Evolutionary conservation across 2,113 vertebrate species (phyloP), one percentile per base, ranked within the genome.

Genomic region (Alexandromys fortis): DNA sequence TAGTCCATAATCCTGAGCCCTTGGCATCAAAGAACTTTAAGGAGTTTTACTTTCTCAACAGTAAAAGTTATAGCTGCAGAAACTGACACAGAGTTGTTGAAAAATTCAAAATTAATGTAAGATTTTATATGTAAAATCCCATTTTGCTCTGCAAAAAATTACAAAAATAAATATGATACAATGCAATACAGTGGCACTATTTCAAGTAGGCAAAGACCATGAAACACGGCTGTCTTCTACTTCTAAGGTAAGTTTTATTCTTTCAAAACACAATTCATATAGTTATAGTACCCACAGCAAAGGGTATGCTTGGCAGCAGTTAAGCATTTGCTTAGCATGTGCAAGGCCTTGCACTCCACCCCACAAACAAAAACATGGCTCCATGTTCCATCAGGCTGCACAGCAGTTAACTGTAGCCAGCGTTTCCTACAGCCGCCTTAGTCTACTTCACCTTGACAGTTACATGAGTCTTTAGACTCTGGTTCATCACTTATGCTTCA

Each of bases 151-250:
- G 7, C 35, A 75, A 82, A 82, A 89, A 73, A 61, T 26, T 58
- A 73, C 26, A 63, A 1, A 55, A n/a, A 70, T n/a, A 79, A 87
- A 73, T 75, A 73, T 21, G 68, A 58, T 83, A 42, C 38, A 35
- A 79, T 24, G 35, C 42, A 47, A 49, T 38, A 35, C 35, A 96
- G 45, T 10, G 63, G 77, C 42, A 86, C 16, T 68, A 75, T 33
- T 49, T 81, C 65, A 67, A 49, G 35, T 89, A 52, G 38, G 24
- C 63, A 65, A 49, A 90, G 75, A 86, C 0, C 21, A 85, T 21
- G 61, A 91, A 77, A 92, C 42, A 94, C 14, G 10, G 77, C 63
- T 77, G 92, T 82, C 70, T 92, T 55, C 52, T 82, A 61, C 55
- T 38, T 38, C 13, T 58, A 82, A 19, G 38, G 16, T 38, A 75